phyloP scores from a whole-genome alignment of 2,797 vertebrate species.

The Valencia hispanica region DNA sequence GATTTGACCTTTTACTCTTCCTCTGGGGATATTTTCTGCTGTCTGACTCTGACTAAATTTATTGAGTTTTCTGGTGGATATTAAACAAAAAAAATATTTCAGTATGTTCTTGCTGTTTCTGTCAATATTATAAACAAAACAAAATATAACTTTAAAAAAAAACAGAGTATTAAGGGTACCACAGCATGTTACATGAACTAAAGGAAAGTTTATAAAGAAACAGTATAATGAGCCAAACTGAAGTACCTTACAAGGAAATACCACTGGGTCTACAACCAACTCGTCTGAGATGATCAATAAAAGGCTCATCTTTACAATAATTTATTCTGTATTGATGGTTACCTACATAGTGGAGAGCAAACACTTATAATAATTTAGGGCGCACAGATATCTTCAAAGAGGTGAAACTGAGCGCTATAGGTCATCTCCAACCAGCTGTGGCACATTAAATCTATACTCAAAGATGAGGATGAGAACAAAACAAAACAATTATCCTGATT shows the following conservation, averaged over 20 bases:
- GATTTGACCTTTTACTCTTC: not conserved
- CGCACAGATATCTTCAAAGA: constrained; percentile 38
- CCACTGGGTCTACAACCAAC: not conserved
- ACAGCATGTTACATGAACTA: not conserved
- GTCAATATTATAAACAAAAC: not conserved
- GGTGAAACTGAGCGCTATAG: constrained; percentile 36
- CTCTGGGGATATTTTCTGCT: not conserved
- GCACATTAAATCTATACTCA: constrained; percentile 46
- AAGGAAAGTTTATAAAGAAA: constrained; percentile 21
- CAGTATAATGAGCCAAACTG: not conserved
- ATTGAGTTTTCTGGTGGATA: not conserved
- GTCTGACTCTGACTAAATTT: not conserved
- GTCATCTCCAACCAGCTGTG: constrained; percentile 46
- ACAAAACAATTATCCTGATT: constrained; percentile 5
- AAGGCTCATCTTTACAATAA: constrained; percentile 27
- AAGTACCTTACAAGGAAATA: constrained; percentile 4
- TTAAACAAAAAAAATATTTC: not conserved
- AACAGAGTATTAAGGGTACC: not conserved
- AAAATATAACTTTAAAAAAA: not conserved
- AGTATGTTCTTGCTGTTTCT: not conserved
- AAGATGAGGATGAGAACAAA: constrained; percentile 7
- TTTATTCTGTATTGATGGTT: constrained; percentile 44
- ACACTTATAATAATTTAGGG: constrained; percentile 33
- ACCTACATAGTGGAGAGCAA: constrained; percentile 16
- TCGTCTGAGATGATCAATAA: constrained; percentile 46